Conservation (phyloP, 1,140 invertebrate genomes). For the Calycopis cecrops region DNA sequence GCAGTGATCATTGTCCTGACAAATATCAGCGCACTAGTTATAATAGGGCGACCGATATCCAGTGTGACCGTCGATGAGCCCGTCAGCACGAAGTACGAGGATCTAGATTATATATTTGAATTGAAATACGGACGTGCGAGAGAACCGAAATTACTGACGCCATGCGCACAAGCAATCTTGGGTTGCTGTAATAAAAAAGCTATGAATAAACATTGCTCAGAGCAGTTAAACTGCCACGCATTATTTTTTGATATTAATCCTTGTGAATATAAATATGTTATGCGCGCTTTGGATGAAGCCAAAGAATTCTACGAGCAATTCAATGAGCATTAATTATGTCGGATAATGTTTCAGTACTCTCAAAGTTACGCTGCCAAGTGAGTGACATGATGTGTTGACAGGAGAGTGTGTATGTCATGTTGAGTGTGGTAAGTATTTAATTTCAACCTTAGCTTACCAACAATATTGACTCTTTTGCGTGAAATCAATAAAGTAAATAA, state of each 20-base stretch:
- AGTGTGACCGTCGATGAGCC: conserved; percentile 23
- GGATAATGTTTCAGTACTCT: background rate
- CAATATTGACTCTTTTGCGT: no score
- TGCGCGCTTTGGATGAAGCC: conserved; percentile 51
- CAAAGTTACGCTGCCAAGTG: background rate
- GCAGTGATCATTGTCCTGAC: conserved; percentile 17
- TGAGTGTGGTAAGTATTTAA: no score
- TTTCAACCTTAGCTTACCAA: no score
- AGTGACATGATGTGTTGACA: no score
- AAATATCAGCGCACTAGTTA: conserved; percentile 31
- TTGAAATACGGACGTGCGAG: conserved; percentile 30
- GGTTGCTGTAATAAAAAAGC: conserved; percentile 47
- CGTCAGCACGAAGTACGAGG: conserved; percentile 40
- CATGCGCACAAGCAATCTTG: conserved; percentile 56
- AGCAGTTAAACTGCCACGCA: conserved; percentile 48
- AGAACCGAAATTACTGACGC: conserved; percentile 40
- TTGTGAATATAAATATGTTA: conserved; percentile 53
- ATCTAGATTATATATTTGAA: conserved; percentile 47
- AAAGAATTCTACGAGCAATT: conserved; percentile 53
- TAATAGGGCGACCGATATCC: conserved; percentile 5
- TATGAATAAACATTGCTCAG: conserved; percentile 53
- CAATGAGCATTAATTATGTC: conserved; percentile 7
- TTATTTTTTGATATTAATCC: conserved; percentile 63
- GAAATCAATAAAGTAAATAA: no score
- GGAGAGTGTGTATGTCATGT: no score